Percentiles rank a stretch among this genome's conserved stretches.
Evolutionary conservation across 2,797 vertebrate genomes (phyloP).

Genomic region (Epinephelus awoara): DNA sequence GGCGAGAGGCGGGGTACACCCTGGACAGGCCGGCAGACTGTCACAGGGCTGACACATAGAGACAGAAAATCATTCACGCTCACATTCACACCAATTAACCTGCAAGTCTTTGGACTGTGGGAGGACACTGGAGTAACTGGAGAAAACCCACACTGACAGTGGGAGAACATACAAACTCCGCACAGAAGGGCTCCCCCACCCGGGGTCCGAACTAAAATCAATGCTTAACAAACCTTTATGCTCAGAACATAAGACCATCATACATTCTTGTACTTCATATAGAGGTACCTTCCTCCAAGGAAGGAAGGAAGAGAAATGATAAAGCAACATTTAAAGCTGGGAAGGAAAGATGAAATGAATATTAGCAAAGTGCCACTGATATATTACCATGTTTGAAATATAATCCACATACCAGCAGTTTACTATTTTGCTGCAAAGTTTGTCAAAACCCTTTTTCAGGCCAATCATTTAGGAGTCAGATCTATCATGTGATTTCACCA

Average conservation of each 20-base stretch:
- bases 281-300: background rate
- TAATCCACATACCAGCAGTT: background rate
- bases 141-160: too few relatives aligned
- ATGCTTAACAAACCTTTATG: background rate
- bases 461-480: conserved; percentile 9
- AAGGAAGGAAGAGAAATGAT: background rate
- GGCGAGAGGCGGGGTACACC: too few relatives aligned
- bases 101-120: too few relatives aligned
- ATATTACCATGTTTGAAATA: conserved; percentile 5
- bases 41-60: too few relatives aligned
- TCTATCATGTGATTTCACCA: conserved; percentile 23
- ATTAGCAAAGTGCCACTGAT: background rate
- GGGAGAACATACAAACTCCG: too few relatives aligned
- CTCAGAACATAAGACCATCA: background rate
- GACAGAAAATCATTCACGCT: too few relatives aligned
- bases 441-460: background rate
- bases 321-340: background rate
- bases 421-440: conserved; percentile 18
- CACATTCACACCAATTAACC: too few relatives aligned
- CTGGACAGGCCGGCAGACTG: too few relatives aligned
- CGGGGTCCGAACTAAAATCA: conserved; percentile 5
- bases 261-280: background rate
- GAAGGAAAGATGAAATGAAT: background rate
- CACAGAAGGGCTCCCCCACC: too few relatives aligned
- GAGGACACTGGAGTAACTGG: too few relatives aligned